A percentile compares a stretch with the other conserved stretches of the same genome.
Evolutionary conservation across 2,797 vertebrate species (phyloP).

Genomic region (Schizothorax lantsangensis): DNA sequence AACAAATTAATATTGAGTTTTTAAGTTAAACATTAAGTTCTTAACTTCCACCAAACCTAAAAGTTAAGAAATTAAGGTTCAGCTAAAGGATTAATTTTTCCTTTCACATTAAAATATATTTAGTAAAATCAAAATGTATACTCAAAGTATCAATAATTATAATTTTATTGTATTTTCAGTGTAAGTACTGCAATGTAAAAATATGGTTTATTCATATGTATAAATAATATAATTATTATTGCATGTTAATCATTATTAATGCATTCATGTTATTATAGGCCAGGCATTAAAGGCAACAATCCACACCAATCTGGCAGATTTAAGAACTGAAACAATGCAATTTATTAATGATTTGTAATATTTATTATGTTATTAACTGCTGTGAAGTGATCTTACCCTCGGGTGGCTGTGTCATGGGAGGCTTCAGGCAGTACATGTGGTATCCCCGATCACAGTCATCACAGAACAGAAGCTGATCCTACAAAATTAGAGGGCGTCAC

Average conservation of each 20-base stretch:
- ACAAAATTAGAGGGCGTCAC: constrained; percentile 39
- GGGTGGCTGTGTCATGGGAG: constrained; percentile 94
- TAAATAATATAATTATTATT: background rate
- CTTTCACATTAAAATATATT: too few relatives aligned
- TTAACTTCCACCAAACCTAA: background rate
- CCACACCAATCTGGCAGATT: background rate
- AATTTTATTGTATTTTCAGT: too few relatives aligned
- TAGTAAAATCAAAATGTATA: too few relatives aligned
- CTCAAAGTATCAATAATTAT: too few relatives aligned
- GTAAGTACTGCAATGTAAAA: too few relatives aligned
- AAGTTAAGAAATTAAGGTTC: background rate
- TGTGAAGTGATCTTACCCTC: constrained; percentile 83
- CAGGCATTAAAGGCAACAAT: background rate
- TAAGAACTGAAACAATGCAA: background rate
- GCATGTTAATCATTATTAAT: background rate
- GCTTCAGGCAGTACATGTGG: constrained; percentile 99
- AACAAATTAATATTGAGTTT: background rate
- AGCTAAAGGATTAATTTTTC: too few relatives aligned
- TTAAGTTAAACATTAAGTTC: background rate
- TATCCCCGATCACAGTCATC: constrained; percentile 98
- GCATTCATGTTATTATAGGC: background rate
- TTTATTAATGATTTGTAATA: background rate
- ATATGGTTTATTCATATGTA: too few relatives aligned
- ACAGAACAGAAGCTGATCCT: constrained; percentile 99
- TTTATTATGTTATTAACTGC: background rate